Evolutionary conservation across 2,888 invertebrate genomes (phyloP).

Genomic region (Amphimallon solstitiale): DNA sequence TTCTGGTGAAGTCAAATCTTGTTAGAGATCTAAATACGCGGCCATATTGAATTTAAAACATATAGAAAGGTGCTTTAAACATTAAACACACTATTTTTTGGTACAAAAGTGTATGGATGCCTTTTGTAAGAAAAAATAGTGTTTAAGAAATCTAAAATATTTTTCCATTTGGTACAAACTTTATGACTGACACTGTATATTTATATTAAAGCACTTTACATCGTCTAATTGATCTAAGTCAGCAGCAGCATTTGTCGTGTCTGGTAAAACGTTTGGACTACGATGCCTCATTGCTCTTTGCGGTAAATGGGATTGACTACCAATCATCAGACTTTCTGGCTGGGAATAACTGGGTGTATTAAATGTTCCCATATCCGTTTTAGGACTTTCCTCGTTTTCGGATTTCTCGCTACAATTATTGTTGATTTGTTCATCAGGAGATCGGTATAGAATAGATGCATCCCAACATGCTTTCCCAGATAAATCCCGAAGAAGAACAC

Average conservation of each 20-base stretch:
- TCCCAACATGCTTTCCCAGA: constrained; percentile 98
- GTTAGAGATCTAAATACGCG: too few species aligned
- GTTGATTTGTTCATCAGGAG: constrained; percentile 65
- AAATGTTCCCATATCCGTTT: constrained; percentile 44
- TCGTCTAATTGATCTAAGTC: constrained; percentile 94
- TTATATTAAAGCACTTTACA: too few species aligned
- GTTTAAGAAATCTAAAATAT: too few species aligned
- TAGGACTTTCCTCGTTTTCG: constrained; percentile 17
- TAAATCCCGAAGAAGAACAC: constrained; percentile 88
- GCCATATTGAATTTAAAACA: too few species aligned
- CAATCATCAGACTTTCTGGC: constrained; percentile 58
- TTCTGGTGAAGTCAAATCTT: too few species aligned
- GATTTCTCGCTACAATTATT: constrained; percentile 27
- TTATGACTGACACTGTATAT: too few species aligned
- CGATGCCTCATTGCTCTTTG: constrained; percentile 77
- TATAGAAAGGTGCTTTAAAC: too few species aligned
- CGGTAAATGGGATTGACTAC: constrained; percentile 62
- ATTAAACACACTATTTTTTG: too few species aligned
- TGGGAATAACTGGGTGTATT: constrained; percentile 52
- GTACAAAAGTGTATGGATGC: too few species aligned
- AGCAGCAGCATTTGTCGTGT: constrained; percentile 82
- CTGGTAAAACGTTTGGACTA: constrained; percentile 81
- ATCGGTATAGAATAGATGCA: constrained; percentile 87
- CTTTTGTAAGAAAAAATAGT: too few species aligned
- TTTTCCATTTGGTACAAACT: too few species aligned